A percentile compares a stretch with the other conserved stretches of the same genome.
phyloP scores from a whole-genome alignment of 2,113 vertebrate species.

The Damaliscus lunatus region DNA sequence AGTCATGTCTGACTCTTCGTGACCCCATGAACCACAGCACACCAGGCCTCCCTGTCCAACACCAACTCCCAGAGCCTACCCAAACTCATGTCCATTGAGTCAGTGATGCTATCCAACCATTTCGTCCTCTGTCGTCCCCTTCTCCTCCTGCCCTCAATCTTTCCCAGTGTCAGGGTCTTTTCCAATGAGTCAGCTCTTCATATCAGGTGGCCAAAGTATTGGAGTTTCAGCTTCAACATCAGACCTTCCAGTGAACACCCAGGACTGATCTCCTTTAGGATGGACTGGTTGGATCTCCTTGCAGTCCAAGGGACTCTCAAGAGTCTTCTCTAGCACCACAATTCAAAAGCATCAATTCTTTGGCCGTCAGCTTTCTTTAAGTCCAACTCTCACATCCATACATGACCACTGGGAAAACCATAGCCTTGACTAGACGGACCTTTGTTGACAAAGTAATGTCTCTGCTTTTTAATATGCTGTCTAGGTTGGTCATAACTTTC shows the following conservation, averaged over 20 bases:
- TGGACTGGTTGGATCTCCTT: not conserved
- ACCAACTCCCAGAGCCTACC: not conserved
- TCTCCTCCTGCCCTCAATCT: not conserved
- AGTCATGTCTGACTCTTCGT: not conserved
- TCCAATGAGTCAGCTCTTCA: not conserved
- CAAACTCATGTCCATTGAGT: not conserved
- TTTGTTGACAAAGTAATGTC: not conserved
- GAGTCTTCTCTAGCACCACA: not conserved
- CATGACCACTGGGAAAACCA: not conserved
- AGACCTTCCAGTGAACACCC: not conserved
- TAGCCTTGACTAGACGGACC: not conserved
- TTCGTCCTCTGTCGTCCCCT: not conserved
- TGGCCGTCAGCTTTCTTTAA: rapidly evolving
- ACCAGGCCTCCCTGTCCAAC: not conserved
- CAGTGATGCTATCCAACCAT: not conserved
- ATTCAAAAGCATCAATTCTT: not conserved
- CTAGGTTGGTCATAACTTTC: not conserved
- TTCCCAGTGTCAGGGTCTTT: not conserved
- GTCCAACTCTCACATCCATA: not conserved
- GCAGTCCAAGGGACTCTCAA: not conserved
- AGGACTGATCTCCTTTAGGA: not conserved
- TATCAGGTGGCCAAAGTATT: not conserved
- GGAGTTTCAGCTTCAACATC: not conserved
- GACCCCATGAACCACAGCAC: rapidly evolving
- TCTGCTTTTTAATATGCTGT: not conserved